Evolutionary conservation across 2,888 invertebrate species (phyloP).

Genomic region (Leistus spinibarbis): DNA sequence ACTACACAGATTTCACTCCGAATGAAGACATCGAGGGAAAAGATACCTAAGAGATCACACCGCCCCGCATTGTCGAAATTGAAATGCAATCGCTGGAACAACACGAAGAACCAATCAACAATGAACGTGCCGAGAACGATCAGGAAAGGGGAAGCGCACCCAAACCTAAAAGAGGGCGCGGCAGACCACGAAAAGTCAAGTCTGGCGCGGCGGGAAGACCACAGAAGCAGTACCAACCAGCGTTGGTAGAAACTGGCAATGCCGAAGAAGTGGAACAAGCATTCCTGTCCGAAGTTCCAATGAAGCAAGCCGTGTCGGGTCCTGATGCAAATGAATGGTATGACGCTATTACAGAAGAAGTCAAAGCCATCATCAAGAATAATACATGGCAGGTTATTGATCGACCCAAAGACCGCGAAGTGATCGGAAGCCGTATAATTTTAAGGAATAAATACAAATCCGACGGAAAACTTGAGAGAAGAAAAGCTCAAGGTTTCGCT

Average conservation of each 20-base stretch:
- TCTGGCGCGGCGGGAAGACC: constrained; percentile 3
- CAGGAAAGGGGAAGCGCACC: not conserved
- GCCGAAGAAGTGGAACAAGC: not conserved
- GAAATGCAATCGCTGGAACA: not conserved
- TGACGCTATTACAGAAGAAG: constrained; percentile 41
- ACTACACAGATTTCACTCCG: not conserved
- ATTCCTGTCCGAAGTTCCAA: constrained; percentile 25
- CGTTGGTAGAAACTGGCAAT: not conserved
- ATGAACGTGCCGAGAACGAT: not conserved
- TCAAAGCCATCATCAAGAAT: constrained; percentile 42
- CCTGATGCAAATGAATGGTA: constrained; percentile 41
- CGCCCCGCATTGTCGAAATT: constrained; percentile 12
- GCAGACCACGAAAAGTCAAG: not conserved
- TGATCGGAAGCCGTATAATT: constrained; percentile 16
- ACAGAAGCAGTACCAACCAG: not conserved
- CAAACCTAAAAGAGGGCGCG: constrained; percentile 2
- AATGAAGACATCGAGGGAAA: not conserved
- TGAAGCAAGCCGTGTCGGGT: constrained; percentile 31
- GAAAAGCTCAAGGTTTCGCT: constrained; percentile 42
- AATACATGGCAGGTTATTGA: constrained; percentile 44
- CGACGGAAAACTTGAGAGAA: constrained; percentile 41
- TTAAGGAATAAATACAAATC: constrained; percentile 19
- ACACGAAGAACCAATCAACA: not conserved
- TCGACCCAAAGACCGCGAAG: constrained; percentile 37
- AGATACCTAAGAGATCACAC: not conserved